Evolutionary conservation across 1,140 invertebrate species (phyloP), one percentile per base, ranked within the genome.

Genomic region (Lanistes nyassanus): DNA sequence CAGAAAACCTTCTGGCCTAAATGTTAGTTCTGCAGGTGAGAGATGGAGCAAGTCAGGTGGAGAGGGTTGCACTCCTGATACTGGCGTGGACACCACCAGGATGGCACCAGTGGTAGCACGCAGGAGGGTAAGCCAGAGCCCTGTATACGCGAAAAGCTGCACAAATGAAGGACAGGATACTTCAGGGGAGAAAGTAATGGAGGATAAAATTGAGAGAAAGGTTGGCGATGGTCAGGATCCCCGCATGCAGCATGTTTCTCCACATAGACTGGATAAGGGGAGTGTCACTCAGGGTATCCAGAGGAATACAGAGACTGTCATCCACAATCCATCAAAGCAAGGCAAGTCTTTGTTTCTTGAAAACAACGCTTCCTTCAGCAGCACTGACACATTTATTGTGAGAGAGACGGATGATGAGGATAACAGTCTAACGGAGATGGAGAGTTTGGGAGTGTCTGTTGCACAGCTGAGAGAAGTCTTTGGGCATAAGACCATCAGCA

Each of bases 311-410:
- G 36, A 16, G 31, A 21, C 36, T 36, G 26, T 55, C n/a, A n/a
- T n/a, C 4, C 21, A 21, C 9, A 72, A n/a, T 19, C 53, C 47
- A 5, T 16, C 16, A 29, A 51, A 58, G 16, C 29, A 19, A 55
- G 31, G 47, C 23, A 47, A 34, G 55, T 42, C 64, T 3, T 58
- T 67, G 13, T 53, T 64, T 2, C 34, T 39, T 3, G 70, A 72
- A 29, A 75, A 67, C 65, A 67, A 67, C 53, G 64, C 70, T n/a
- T 72, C 64, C 53, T 72, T 73, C 37, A 83, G 85, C 51, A 86
- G 85, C 68, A 85, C 82, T 23, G 85, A 81, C 42, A 86, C 85
- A 19, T 85, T 86, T 76, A 86, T 86, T 67, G 80, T 86, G 21
- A 86, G 84, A 67, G 76, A 80, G 23, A 84, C 82, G 76, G 82